Conservation (phyloP, 2,797 vertebrate genomes). For the Staurois parvus region DNA sequence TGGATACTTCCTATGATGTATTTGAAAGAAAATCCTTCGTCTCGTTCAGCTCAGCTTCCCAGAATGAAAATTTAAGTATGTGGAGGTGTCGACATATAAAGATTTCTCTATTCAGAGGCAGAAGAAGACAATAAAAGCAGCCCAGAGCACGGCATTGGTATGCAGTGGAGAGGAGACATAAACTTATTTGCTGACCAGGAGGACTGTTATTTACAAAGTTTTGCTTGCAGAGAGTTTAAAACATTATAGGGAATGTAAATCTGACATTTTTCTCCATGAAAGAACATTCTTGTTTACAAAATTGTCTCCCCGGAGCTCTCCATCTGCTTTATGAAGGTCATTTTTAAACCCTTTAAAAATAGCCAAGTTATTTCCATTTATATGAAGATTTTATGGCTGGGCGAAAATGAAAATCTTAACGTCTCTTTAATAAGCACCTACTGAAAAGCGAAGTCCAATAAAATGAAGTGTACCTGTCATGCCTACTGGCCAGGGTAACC, state of each 20-base stretch:
- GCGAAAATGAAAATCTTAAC: constrained; percentile 40
- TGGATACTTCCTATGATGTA: constrained; percentile 10
- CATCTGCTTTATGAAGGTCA: constrained; percentile 64
- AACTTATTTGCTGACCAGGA: constrained; percentile 55
- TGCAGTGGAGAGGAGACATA: constrained; percentile 30
- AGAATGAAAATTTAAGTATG: constrained; percentile 33
- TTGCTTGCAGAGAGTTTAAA: constrained; percentile 54
- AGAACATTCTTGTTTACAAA: constrained; percentile 58
- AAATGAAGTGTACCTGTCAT: constrained; percentile 46
- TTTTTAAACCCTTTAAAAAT: constrained; percentile 64
- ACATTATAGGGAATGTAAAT: constrained; percentile 47
- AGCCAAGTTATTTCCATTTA: constrained; percentile 63
- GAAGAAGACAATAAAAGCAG: constrained; percentile 45
- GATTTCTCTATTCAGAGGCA: not conserved
- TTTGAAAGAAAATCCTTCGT: constrained; percentile 19
- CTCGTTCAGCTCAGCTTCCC: constrained; percentile 17
- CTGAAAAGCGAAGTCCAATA: constrained; percentile 15
- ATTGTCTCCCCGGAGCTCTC: constrained; percentile 40
- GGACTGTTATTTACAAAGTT: constrained; percentile 36
- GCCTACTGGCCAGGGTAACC: not conserved
- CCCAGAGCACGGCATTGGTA: constrained; percentile 16
- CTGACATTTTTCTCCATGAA: constrained; percentile 59
- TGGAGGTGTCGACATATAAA: constrained; percentile 16
- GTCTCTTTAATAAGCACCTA: constrained; percentile 3
- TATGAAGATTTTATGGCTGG: constrained; percentile 51